A percentile compares a stretch with the other conserved stretches of the same genome.
Conservation (phyloP, 2,113 vertebrate genomes). For the Thunnus thynnus region DNA sequence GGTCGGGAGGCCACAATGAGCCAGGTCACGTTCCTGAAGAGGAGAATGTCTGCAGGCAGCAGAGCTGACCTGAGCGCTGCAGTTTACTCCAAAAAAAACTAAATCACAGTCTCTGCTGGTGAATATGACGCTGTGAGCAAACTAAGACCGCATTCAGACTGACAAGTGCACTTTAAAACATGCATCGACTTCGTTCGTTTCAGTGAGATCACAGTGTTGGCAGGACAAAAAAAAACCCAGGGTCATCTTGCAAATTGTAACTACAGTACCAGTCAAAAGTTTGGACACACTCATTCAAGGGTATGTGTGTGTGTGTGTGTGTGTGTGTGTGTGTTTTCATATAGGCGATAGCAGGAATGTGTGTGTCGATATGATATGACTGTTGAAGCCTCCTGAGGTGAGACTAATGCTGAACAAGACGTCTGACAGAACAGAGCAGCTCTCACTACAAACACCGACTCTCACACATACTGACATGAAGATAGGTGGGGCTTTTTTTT, state of each 20-base stretch:
- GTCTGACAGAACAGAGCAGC: conserved; percentile 1
- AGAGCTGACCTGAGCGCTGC: conserved; percentile 1
- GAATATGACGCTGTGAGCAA: no score
- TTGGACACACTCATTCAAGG: no score
- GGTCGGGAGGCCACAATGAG: conserved; percentile 38
- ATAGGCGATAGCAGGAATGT: background rate
- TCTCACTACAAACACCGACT: conserved; percentile 27
- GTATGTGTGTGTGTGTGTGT: background rate
- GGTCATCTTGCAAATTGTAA: no score
- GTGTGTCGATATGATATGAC: conserved; percentile 9
- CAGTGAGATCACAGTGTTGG: no score
- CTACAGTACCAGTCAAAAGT: no score
- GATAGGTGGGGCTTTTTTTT: background rate
- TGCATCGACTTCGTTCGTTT: no score
- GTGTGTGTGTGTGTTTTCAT: conserved; percentile 12
- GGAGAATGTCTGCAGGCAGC: conserved; percentile 23
- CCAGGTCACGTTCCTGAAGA: conserved; percentile 51
- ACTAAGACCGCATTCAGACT: no score
- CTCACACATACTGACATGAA: conserved; percentile 27
- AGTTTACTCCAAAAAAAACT: background rate
- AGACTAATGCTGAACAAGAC: conserved; percentile 44
- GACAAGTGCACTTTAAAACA: no score
- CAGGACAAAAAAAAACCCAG: no score
- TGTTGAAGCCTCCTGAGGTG: conserved; percentile 41
- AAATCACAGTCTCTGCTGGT: background rate